Percentiles rank a stretch among this genome's conserved stretches.
These are phyloP conservation scores for Simalia tracyae DNA, from an alignment of 2,797 vertebrate species.

Conservation along the genomic window DNA sequence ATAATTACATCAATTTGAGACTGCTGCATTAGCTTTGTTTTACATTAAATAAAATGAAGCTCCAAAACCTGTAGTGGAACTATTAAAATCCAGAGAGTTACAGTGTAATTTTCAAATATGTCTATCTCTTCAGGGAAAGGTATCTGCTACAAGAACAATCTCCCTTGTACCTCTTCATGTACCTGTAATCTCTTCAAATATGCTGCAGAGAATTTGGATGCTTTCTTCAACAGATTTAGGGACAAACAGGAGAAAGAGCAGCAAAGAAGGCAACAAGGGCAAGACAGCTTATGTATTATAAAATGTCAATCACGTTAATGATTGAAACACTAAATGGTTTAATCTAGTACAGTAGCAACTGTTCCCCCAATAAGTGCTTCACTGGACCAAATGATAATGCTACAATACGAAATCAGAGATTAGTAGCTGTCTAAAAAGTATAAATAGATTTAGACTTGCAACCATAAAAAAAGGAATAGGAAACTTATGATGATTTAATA, in stretches of 20 bases:
- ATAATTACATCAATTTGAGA: not conserved
- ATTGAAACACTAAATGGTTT: not conserved
- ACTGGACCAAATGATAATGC: not conserved
- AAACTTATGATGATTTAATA: not conserved
- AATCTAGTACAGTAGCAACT: not conserved
- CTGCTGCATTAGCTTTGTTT: not conserved
- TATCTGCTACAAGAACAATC: not conserved
- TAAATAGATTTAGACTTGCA: not conserved
- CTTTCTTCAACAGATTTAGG: not conserved
- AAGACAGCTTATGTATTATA: not conserved
- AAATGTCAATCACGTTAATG: not conserved
- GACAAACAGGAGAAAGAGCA: not conserved
- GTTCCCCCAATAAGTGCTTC: not conserved
- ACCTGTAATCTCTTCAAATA: not conserved
- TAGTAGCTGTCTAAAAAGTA: not conserved
- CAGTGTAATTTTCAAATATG: not conserved
- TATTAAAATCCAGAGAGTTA: not conserved
- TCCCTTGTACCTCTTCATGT: not conserved
- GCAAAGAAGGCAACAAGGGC: not conserved
- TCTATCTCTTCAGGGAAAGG: not conserved
- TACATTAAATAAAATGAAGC: not conserved
- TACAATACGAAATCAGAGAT: not conserved
- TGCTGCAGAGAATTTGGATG: not conserved
- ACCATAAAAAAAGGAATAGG: not conserved
- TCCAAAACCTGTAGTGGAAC: not conserved